Evolutionary conservation across 2,888 invertebrate genomes (phyloP), one percentile per base, ranked within the genome.

Genomic region (Erebia epiphron): DNA sequence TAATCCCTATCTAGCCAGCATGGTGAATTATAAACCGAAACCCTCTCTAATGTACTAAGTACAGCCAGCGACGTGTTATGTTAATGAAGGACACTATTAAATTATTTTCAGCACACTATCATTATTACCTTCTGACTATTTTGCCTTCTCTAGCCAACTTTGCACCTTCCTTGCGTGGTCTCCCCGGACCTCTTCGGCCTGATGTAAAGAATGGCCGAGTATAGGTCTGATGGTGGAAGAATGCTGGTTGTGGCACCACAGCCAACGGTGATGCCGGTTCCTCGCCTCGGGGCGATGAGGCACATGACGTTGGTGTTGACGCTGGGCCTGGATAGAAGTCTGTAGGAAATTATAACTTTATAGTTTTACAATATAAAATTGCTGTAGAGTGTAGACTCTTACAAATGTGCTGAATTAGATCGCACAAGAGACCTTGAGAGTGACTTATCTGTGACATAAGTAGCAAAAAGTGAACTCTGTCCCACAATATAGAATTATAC

Each of bases 91-190:
- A 7, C 0, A 35, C 35, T 35, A 35, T 35, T 7, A 5, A 35
- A 35, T 35, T 7, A 5, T 35, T 7, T 35, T 7, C 35, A 2
- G 35, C 35, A 35, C 35, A 35, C 7, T 35, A 35, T 35, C 2
- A 35, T 35, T 49, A 52, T 79, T 83, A 92, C 93, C 93, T 89
- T 80, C 92, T 85, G 54, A 93, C 93, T 80, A 93, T 92, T 79
- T 94, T 94, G 56, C 93, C 93, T 77, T 94, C 94, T 68, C 90
- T 81, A 18, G 92, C 86, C 68, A 92, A 78, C 76, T 94, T 92
- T 79, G 94, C 94, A 72, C 96, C 95, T 86, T 97, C 97, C 82
- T 97, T 96, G 74, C 97, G 94, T 13, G 97, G 97, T 79, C 97
- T 94, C 14, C 97, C 97, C 18, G 97, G 96, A 64, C 97, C 97